Evolutionary conservation across 2,113 vertebrate species (phyloP).

Genomic region (Orientallactaga bullata): DNA sequence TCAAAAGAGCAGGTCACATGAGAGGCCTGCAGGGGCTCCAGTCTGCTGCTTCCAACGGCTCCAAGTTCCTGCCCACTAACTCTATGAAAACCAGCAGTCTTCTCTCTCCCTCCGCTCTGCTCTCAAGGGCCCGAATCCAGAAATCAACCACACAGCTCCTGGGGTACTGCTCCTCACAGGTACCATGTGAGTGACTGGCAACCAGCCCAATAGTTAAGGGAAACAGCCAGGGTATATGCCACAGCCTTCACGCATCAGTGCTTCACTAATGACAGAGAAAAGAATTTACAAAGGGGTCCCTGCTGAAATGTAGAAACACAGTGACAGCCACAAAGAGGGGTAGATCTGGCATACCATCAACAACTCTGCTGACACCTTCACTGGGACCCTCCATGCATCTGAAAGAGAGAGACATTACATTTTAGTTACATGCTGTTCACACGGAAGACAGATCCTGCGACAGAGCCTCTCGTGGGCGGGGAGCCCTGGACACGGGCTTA

Average conservation of each 20-base stretch:
- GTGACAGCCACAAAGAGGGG: neutral
- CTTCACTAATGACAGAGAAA: neutral
- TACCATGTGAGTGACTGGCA: neutral
- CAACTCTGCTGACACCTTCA: conserved; percentile 95
- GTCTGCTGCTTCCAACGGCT: no score
- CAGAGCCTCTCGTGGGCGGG: neutral
- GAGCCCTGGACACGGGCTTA: accelerated
- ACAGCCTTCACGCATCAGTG: neutral
- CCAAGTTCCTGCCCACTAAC: neutral
- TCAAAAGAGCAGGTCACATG: neutral
- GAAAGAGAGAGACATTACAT: neutral
- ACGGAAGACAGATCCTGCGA: accelerated
- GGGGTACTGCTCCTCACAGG: neutral
- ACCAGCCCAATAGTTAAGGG: no score
- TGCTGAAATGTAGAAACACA: no score
- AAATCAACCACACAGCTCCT: neutral
- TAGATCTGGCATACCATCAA: conserved; percentile 90
- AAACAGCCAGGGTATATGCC: no score
- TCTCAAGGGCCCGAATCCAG: neutral
- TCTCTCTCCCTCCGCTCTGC: no score
- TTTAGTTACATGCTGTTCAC: neutral
- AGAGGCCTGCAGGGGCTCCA: neutral
- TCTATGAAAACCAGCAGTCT: accelerated
- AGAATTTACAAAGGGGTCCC: neutral
- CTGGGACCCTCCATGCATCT: conserved; percentile 95